Evolutionary conservation across 92 coral and sea anemone genomes (phyloP).

Genomic region (Actinernus sp.): DNA sequence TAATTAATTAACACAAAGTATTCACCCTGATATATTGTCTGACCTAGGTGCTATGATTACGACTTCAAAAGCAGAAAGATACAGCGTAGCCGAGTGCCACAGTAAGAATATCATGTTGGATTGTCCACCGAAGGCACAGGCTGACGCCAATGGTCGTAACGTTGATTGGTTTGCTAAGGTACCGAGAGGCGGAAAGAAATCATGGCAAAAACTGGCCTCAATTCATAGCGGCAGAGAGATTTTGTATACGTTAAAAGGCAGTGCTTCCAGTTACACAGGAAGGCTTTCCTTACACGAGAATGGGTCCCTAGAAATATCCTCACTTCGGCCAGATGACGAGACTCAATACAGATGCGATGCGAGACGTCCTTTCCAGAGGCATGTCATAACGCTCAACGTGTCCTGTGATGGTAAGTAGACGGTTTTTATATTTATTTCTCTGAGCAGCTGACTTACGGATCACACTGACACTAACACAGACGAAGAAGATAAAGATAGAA

Average conservation of each 20-base stretch:
- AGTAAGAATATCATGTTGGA: constrained; percentile 11
- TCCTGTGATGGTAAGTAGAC: constrained; percentile 1
- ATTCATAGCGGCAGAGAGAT: neutral
- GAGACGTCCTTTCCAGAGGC: neutral
- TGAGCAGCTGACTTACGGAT: too few relatives aligned
- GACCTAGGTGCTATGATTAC: too few relatives aligned
- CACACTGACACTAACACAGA: too few relatives aligned
- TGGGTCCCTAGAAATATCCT: constrained; percentile 22
- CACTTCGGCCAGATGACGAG: constrained; percentile 30
- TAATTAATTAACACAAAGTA: too few relatives aligned
- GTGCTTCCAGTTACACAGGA: neutral
- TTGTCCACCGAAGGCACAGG: neutral
- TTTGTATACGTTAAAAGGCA: neutral
- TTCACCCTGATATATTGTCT: too few relatives aligned
- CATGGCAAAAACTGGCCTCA: constrained; percentile 2
- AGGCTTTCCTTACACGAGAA: constrained; percentile 1
- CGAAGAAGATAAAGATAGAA: too few relatives aligned
- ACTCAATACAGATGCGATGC: constrained; percentile 4
- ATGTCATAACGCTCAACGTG: neutral
- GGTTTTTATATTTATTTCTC: too few relatives aligned
- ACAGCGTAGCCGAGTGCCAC: constrained; percentile 11
- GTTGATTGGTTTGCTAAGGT: neutral
- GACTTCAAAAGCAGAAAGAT: too few relatives aligned
- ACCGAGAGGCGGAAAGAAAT: neutral
- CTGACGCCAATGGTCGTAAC: neutral